These are phyloP conservation scores for Nyleta sp. DNA, from an alignment of 2,888 invertebrate species.

Conservation along the genomic window DNA sequence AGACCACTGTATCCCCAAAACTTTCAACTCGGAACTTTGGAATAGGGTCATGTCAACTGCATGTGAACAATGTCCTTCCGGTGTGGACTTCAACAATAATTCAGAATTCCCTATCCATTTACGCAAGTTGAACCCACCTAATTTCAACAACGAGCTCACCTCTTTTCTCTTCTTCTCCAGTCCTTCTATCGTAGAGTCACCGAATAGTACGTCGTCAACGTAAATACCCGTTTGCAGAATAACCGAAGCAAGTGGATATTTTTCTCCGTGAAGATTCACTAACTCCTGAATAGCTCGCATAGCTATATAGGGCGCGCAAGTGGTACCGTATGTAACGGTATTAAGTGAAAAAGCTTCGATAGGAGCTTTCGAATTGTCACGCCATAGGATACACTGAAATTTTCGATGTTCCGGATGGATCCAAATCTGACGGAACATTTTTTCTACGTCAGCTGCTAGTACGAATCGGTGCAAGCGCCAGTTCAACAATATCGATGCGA, in stretches of 20 bases:
- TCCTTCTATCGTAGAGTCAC: background rate
- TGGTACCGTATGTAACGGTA: slow-evolving; percentile 1
- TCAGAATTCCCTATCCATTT: background rate
- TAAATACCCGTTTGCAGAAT: background rate
- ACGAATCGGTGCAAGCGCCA: slow-evolving; percentile 1
- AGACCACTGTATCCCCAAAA: too few relatives aligned
- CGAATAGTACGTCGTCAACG: background rate
- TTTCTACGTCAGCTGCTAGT: too few relatives aligned
- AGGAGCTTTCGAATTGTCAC: too few relatives aligned
- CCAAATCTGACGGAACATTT: too few relatives aligned
- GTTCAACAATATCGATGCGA: background rate
- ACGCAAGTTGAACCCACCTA: background rate
- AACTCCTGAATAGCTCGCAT: background rate
- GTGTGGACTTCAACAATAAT: background rate
- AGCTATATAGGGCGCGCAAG: background rate
- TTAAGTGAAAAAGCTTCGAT: too few relatives aligned
- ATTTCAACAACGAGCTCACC: background rate
- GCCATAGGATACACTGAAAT: slow-evolving; percentile 5
- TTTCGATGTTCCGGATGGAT: slow-evolving; percentile 1
- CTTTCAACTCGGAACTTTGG: too few relatives aligned
- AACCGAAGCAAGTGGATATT: background rate
- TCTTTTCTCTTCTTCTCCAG: background rate
- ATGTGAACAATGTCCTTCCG: too few relatives aligned
- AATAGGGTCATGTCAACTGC: too few relatives aligned
- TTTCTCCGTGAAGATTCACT: too few relatives aligned